phyloP scores from a whole-genome alignment of 2,888 invertebrate species.

The Linnaemya vulpina region DNA sequence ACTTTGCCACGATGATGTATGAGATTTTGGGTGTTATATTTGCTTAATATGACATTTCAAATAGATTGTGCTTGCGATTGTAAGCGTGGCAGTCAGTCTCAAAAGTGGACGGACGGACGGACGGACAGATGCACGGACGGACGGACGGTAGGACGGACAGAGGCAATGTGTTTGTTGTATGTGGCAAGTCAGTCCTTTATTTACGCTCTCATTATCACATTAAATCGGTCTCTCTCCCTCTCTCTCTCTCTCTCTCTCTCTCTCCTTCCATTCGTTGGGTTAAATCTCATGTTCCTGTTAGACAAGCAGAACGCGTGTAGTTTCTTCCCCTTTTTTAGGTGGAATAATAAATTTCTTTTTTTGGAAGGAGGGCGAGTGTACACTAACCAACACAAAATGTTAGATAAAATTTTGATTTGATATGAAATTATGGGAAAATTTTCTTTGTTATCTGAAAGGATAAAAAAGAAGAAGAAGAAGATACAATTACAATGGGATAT shows the following conservation, averaged over 20 bases:
- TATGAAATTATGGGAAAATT: conserved; percentile 63
- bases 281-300: conserved; percentile 40
- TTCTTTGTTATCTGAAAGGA: conserved; percentile 61
- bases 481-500: conserved; percentile 49
- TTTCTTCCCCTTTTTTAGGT: not conserved
- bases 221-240: conserved; percentile 52
- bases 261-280: conserved; percentile 17
- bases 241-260: conserved; percentile 29
- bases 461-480: conserved; percentile 26
- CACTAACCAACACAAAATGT: conserved; percentile 36
- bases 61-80: conserved; percentile 66
- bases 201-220: conserved; percentile 69
- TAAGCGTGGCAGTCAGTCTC: conserved; percentile 43
- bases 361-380: not conserved
- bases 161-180: not conserved
- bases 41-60: conserved; percentile 71
- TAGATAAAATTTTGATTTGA: conserved; percentile 61
- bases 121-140: no score
- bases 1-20: conserved; percentile 66
- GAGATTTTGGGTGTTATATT: conserved; percentile 62
- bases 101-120: not conserved
- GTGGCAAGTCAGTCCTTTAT: conserved; percentile 64
- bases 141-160: no score
- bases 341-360: conserved; percentile 3
- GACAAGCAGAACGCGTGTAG: not conserved